A percentile compares a stretch with the other conserved stretches of the same genome.
phyloP scores from a whole-genome alignment of 2,113 vertebrate genomes.

The Hymenochirus boettgeri region DNA sequence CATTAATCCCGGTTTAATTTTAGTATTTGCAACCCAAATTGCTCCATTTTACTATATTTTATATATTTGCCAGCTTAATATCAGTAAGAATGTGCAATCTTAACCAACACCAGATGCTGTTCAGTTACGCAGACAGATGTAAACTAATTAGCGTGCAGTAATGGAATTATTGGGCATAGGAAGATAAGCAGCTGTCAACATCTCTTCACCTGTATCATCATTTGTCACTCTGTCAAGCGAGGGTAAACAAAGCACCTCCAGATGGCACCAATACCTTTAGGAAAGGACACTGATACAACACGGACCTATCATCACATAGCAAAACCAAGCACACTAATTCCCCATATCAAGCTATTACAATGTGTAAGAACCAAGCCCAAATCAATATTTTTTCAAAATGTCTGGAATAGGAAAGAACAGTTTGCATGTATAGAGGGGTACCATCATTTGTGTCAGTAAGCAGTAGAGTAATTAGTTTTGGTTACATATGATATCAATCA shows the following conservation, averaged over 20 bases:
- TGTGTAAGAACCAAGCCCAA: too few species aligned
- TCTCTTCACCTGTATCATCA: conserved; percentile 36
- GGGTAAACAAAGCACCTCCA: conserved; percentile 39
- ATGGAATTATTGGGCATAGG: conserved; percentile 9
- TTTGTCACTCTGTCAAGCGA: conserved; percentile 44
- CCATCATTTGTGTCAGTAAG: too few species aligned
- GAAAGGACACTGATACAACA: neutral
- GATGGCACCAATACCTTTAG: conserved; percentile 33
- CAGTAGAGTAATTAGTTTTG: too few species aligned
- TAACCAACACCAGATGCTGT: conserved; percentile 59
- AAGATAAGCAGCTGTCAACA: conserved; percentile 54
- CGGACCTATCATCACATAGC: neutral
- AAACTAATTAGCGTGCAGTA: conserved; percentile 51
- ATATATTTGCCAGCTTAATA: conserved; percentile 38
- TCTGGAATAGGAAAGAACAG: too few species aligned
- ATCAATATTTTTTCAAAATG: too few species aligned
- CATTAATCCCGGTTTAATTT: conserved; percentile 47
- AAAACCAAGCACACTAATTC: neutral
- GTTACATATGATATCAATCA: too few species aligned
- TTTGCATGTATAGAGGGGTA: too few species aligned
- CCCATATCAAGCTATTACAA: too few species aligned
- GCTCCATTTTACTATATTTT: conserved; percentile 42
- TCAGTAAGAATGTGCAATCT: conserved; percentile 10
- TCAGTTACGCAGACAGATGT: conserved; percentile 57
- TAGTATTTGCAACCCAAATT: conserved; percentile 49